Percentiles rank a stretch among this genome's conserved stretches.
phyloP scores from a whole-genome alignment of 2,113 vertebrate genomes.

The Ciconia maguari region DNA sequence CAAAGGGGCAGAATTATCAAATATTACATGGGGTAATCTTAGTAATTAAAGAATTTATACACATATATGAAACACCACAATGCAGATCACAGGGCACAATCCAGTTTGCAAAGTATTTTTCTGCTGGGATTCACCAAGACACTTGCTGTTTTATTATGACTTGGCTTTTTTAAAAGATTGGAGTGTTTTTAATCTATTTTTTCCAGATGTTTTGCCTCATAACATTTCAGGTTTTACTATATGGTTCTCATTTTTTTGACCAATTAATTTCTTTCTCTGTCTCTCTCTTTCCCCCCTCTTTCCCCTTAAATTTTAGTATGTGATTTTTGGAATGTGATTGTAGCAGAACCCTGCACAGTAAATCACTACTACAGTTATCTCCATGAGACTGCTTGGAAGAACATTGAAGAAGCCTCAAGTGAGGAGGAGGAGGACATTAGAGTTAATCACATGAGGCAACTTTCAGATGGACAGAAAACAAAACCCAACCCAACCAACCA shows the following conservation, averaged over 20 bases:
- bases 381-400: background rate
- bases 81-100: background rate
- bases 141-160: background rate
- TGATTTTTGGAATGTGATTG: background rate
- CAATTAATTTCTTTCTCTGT: background rate
- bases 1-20: background rate
- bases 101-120: background rate
- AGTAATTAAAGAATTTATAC: background rate
- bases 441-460: rapidly evolving
- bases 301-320: background rate
- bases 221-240: background rate
- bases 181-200: background rate
- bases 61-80: background rate
- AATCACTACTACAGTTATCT: background rate
- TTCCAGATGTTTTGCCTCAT: background rate
- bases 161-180: background rate
- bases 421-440: background rate
- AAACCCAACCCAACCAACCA: background rate
- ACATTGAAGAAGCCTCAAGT: background rate
- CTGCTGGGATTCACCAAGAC: background rate
- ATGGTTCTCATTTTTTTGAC: background rate
- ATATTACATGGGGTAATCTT: background rate
- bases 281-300: background rate
- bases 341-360: background rate
- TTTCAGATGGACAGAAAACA: background rate